Evolutionary conservation across 2,888 invertebrate species (phyloP), one percentile per base, ranked within the genome.

Genomic region (Limnephilus marmoratus): DNA sequence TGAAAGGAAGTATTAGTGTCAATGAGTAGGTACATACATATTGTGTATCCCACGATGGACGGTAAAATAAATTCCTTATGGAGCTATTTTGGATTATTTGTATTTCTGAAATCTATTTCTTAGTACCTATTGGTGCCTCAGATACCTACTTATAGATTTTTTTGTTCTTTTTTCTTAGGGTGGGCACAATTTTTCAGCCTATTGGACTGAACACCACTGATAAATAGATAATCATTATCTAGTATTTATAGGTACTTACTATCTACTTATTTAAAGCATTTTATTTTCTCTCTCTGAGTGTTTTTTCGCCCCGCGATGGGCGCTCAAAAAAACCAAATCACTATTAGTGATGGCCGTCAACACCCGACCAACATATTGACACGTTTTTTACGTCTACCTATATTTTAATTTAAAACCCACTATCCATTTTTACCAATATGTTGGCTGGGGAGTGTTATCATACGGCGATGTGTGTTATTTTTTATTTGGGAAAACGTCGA

Each of bases 301-400:
- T 88, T 87, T 87, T 53, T 13, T 68, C 29, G 49, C 86, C 49
- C n/a, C 49, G 29, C 49, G n/a, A 15, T 49, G 86, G 87, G 49
- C 89, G 85, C 88, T 88, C 85, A 92, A 93, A 91, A 45, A 93
- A 68, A 92, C 90, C 93, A 93, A 92, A 93, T 93, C 92, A 91
- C 81, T 90, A 92, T 92, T 91, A 91, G 93, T 93, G 86, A 68
- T 91, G 93, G 91, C 91, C 90, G 93, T 92, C 93, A 92, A 91
- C 93, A 68, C 80, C 91, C 90, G 90, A 93, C 92, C 90, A 92
- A 93, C 93, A 92, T 93, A 93, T 91, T 93, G 93, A 93, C 93
- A 93, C 93, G 92, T 93, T 92, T 93, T 93, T 91, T 93, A 87
- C 80, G 34, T 49, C 83, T 91, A 83, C 91, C 89, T 89, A 90